Conservation (phyloP, 2,797 vertebrate species). For the Myoxocephalus aenaeus region DNA sequence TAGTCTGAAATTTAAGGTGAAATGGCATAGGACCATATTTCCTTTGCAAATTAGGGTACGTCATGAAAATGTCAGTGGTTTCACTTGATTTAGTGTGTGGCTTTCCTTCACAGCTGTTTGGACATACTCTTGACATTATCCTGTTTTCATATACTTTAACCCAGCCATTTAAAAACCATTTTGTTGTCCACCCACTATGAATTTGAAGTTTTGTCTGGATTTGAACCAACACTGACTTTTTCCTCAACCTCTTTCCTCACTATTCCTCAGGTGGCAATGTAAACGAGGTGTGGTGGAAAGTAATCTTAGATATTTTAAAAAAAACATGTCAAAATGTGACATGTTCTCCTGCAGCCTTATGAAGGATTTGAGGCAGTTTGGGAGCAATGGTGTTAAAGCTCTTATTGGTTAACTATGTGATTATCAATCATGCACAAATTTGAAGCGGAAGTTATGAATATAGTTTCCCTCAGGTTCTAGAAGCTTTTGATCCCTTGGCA, state of each 20-base stretch:
- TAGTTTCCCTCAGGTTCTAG: slow-evolving; percentile 70
- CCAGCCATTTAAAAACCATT: slow-evolving; percentile 42
- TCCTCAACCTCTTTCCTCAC: slow-evolving; percentile 24
- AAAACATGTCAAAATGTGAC: slow-evolving; percentile 75
- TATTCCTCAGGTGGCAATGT: slow-evolving; percentile 28
- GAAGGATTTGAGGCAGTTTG: slow-evolving; percentile 75
- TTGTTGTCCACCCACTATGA: slow-evolving; percentile 38
- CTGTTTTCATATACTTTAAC: slow-evolving; percentile 54
- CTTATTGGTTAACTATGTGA: slow-evolving; percentile 84
- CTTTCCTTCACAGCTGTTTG: slow-evolving; percentile 58
- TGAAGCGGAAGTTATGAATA: slow-evolving; percentile 73
- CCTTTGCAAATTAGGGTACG: slow-evolving; percentile 50
- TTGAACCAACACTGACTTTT: slow-evolving; percentile 28
- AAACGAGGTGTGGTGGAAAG: slow-evolving; percentile 54
- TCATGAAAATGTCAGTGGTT: slow-evolving; percentile 73
- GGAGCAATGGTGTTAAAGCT: slow-evolving; percentile 76
- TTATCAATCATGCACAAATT: slow-evolving; percentile 85
- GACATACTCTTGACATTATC: slow-evolving; percentile 27
- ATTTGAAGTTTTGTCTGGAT: slow-evolving; percentile 36
- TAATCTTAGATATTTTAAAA: slow-evolving; percentile 33
- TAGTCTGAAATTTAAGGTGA: slow-evolving; percentile 51
- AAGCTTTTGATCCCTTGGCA: background rate
- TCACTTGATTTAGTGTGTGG: slow-evolving; percentile 58
- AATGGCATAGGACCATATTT: slow-evolving; percentile 53
- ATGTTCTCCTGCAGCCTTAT: slow-evolving; percentile 73